phyloP scores from a whole-genome alignment of 2,113 vertebrate genomes.

The Chaetodon trifascialis region DNA sequence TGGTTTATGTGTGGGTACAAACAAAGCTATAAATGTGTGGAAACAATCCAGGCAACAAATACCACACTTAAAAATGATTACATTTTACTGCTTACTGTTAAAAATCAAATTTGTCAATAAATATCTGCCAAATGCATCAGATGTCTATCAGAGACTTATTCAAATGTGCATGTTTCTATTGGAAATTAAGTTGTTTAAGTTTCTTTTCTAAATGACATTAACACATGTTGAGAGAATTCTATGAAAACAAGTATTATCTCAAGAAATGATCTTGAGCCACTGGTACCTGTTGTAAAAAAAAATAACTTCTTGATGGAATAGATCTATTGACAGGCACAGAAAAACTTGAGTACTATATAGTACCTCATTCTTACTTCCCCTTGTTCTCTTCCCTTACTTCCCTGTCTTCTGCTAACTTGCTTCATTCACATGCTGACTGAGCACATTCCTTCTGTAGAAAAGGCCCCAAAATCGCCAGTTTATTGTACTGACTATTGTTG shows the following conservation, averaged over 20 bases:
- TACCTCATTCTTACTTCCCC: slow-evolving; percentile 7
- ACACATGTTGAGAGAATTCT: background rate
- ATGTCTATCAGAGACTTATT: no score
- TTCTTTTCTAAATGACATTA: no score
- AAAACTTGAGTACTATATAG: background rate
- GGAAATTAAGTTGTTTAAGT: background rate
- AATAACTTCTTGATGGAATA: background rate
- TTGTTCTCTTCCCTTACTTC: background rate
- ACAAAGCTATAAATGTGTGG: slow-evolving; percentile 4
- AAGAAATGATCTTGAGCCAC: background rate
- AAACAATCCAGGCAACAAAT: slow-evolving; percentile 17
- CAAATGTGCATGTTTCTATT: background rate
- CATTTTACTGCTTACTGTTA: no score
- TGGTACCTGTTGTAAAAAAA: background rate
- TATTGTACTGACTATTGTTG: no score
- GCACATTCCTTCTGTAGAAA: slow-evolving; percentile 12
- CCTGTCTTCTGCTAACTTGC: slow-evolving; percentile 9
- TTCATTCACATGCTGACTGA: background rate
- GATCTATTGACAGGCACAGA: background rate
- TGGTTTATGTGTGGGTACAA: background rate
- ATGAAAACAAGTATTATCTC: background rate
- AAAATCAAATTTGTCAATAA: no score
- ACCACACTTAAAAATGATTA: background rate
- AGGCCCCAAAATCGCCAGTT: no score
- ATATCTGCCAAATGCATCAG: background rate